phyloP scores from a whole-genome alignment of 2,797 vertebrate species.

The Sciurus carolinensis region DNA sequence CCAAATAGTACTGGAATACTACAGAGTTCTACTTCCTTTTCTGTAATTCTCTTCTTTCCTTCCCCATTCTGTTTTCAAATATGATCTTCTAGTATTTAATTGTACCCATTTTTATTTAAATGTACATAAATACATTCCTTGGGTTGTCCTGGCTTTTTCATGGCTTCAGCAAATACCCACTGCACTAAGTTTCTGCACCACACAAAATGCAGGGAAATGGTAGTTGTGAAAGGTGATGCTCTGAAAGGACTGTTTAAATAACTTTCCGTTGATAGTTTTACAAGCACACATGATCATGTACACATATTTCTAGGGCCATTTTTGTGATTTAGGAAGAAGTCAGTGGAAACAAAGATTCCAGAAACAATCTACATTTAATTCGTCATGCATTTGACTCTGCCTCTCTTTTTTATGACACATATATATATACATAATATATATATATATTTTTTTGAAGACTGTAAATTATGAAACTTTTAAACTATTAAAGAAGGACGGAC shows the following conservation, averaged over 20 bases:
- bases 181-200: not conserved
- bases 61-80: not conserved
- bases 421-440: not conserved
- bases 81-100: not conserved
- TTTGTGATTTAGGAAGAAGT: not conserved
- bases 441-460: not conserved
- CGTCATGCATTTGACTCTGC: not conserved
- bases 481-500: not conserved
- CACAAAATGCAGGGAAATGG: not conserved
- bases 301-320: not conserved
- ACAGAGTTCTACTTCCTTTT: not conserved
- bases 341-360: not conserved
- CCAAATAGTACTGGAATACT: not conserved
- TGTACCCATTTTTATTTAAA: not conserved
- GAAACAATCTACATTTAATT: not conserved
- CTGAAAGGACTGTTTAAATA: not conserved
- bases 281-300: not conserved
- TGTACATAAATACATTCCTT: not conserved
- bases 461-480: not conserved
- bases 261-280: not conserved
- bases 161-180: not conserved
- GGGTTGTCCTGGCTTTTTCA: not conserved
- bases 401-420: not conserved
- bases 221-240: not conserved
- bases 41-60: not conserved